A percentile compares a stretch with the other conserved stretches of the same genome.
These are phyloP conservation scores for Azorinus chamasolen DNA, from an alignment of 2,888 invertebrate genomes.

Conservation along the genomic window DNA sequence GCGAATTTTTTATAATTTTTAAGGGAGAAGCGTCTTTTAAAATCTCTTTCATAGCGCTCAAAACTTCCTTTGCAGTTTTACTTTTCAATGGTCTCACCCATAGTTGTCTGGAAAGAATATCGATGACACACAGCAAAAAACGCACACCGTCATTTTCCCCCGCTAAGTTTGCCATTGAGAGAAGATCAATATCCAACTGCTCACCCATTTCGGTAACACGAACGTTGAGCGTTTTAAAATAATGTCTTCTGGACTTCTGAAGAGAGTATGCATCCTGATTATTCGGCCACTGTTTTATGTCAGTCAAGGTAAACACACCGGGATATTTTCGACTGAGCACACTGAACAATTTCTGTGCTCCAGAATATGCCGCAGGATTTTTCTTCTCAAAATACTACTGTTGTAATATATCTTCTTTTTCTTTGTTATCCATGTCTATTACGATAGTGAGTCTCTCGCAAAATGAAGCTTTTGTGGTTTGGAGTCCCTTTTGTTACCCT, in stretches of 20 bases:
- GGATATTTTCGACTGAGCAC: constrained; percentile 41
- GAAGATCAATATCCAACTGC: constrained; percentile 33
- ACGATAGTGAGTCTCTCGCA: no score
- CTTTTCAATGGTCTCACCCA: constrained; percentile 37
- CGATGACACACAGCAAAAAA: no score
- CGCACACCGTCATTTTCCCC: constrained; percentile 27
- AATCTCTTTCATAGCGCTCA: constrained; percentile 47
- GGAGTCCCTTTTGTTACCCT: no score
- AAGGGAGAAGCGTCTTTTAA: constrained; percentile 15
- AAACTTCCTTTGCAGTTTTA: constrained; percentile 36
- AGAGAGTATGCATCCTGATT: constrained; percentile 45
- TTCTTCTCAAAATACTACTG: neutral
- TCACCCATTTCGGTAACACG: constrained; percentile 37
- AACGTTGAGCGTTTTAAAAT: constrained; percentile 44
- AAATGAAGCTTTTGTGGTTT: neutral
- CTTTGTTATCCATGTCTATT: neutral
- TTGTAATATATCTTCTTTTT: neutral
- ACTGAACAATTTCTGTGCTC: constrained; percentile 37
- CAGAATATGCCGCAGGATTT: constrained; percentile 40
- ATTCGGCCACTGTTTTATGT: constrained; percentile 41
- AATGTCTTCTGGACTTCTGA: constrained; percentile 32
- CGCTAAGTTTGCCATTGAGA: constrained; percentile 36
- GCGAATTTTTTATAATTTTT: constrained; percentile 31
- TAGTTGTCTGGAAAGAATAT: constrained; percentile 33
- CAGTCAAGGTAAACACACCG: constrained; percentile 22